Evolutionary conservation across 1,140 invertebrate species (phyloP).

Genomic region (Ooceraea biroi): DNA sequence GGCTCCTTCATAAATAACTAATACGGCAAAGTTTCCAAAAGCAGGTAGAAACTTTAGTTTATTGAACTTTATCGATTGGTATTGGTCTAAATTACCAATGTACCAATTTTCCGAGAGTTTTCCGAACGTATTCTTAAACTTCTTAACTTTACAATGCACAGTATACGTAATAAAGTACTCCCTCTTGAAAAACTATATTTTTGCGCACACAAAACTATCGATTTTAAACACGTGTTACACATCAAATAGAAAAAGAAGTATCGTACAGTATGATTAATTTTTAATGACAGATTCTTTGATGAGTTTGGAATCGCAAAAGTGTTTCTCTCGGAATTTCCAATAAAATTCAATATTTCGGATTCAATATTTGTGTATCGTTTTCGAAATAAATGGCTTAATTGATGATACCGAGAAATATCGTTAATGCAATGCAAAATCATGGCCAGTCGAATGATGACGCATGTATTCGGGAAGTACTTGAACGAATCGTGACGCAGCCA

Average conservation of each 20-base stretch:
- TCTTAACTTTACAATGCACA: background rate
- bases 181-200: background rate
- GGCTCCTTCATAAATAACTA: background rate
- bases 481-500: constrained; percentile 7
- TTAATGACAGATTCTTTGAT: background rate
- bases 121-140: background rate
- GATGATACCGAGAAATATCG: background rate
- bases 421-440: background rate
- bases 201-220: background rate
- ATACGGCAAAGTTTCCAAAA: constrained; percentile 1
- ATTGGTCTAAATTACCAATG: constrained; percentile 35
- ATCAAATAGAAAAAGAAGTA: too few species aligned
- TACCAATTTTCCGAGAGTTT: background rate
- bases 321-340: constrained; percentile 1
- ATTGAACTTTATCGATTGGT: background rate
- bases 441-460: constrained; percentile 58
- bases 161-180: background rate
- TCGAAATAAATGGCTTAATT: constrained; percentile 10
- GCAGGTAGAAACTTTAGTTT: background rate
- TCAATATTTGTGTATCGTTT: background rate
- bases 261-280: background rate
- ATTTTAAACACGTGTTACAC: too few species aligned
- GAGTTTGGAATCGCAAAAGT: background rate
- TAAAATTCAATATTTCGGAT: background rate
- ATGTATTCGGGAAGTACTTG: constrained; percentile 10